Base-by-base conservation (phyloP, 2,113 vertebrate species). In the Tenebrosternarchus preto region DNA sequence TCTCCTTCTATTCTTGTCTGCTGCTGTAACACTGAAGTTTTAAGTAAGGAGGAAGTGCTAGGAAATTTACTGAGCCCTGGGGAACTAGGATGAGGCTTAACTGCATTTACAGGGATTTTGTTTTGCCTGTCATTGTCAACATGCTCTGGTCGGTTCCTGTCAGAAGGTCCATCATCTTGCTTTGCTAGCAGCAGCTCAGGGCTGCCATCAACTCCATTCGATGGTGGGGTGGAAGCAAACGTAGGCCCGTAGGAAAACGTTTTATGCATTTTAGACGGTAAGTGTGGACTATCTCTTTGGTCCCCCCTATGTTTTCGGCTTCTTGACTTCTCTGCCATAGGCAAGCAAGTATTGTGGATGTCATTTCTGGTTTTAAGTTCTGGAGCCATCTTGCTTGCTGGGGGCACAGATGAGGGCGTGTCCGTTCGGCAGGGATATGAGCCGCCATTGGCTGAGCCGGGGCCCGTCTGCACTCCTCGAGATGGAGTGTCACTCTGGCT, bases 1-100 rank as follows among this genome's bases (percentile, higher is more conserved):
- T 75, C 81, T 86, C 73, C 86, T 8, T 96, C 95, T 17, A 88
- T 85, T 85, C 94, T 93, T 36, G 95, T 94, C 84, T 95, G 94
- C 84, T 96, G 96, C 89, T 96, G 96, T 86, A 96, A 93, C 83
- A 95, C 93, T 5, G 93, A 93, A 15, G 94, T 92, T 92, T 96
- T 98, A 57, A 96, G 87, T 89, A 96, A 91, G 0, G 94, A 92
- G 84, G 96, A 97, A 93, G 95, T 94, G 89, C 95, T 95, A 0
- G 95, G 94, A 63, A 93, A 90, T 89, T 95, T 96, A 88, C 94
- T 93, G 25, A 94, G 93, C 81, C 96, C 95, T 0, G 96, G 98
- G 73, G 96, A 96, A 92, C 95, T 98, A 84, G 98, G 96, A 82
- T 96, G 96, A 61, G 97, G 98, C 90, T 95, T 95, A 50, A 99